Evolutionary conservation across 2,888 invertebrate species (phyloP), one percentile per base, ranked within the genome.

Genomic region (Tinea semifulvella): DNA sequence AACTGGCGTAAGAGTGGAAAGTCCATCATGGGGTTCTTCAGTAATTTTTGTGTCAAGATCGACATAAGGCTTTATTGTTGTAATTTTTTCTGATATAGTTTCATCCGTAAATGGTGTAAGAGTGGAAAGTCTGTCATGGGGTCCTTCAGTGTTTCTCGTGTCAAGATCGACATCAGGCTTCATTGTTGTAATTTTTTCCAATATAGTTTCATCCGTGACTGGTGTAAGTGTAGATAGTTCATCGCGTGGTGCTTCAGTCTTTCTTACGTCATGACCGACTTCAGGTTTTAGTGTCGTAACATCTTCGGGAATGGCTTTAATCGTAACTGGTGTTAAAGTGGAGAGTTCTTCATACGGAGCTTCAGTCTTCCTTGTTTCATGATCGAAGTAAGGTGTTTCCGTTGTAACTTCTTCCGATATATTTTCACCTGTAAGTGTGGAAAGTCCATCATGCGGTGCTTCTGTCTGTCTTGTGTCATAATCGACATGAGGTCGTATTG

Each of bases 171-270:
- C 2, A 11, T 39, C 6, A n/a, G 14, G 17, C 8, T 39, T 20
- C 3, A 7, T 11, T 39, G 19, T 20, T 4, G 39, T 17, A 17
- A 18, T 19, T 39, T 39, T 17, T 19, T 20, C 22, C 2, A 14
- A 11, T n/a, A n/a, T n/a, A 6, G 13, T 2, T 14, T 2, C 14
- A 31, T 14, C 14, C 6, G 19, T 11, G 11, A 17, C 11, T 3
- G 19, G 19, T 39, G n/a, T 11, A 18, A 3, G 17, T 39, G 39
- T 39, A 19, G 39, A 39, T 39, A 20, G 10, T 13, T 39, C 39
- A 31, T 2, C 13, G 31, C 14, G 31, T 31, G 13, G 13, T 31
- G 11, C 2, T 31, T 31, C 31, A 13, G 31, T 31, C 2, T n/a
- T 26, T n/a, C n/a, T n/a, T 31, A 14, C 14, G 2, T 31, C 31